Evolutionary conservation across 2,888 invertebrate genomes (phyloP).

Genomic region (Apomyelois bistriatella): DNA sequence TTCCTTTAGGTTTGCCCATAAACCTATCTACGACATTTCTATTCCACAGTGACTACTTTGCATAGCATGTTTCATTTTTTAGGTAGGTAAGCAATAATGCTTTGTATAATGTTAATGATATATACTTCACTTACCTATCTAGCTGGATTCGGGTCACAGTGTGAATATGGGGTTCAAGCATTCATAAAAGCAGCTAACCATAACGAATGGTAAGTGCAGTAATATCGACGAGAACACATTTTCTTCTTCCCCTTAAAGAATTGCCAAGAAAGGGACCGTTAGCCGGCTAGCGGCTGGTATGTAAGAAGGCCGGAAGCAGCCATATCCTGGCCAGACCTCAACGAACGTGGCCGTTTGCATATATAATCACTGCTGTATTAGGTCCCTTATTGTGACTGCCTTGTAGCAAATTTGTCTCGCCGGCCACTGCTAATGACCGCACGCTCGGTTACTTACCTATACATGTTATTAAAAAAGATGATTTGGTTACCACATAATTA

Average conservation of each 20-base stretch:
- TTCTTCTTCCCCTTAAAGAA: slow-evolving; percentile 24
- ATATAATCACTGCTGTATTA: slow-evolving; percentile 46
- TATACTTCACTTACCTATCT: not conserved
- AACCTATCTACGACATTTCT: no score
- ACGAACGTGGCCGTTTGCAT: slow-evolving; percentile 40
- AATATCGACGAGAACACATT: slow-evolving; percentile 20
- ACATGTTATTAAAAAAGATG: slow-evolving; percentile 1
- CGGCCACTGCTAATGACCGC: slow-evolving; percentile 20
- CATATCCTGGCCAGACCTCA: slow-evolving; percentile 61
- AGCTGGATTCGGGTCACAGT: not conserved
- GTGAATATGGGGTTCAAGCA: not conserved
- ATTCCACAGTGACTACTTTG: no score
- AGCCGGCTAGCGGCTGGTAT: slow-evolving; percentile 35
- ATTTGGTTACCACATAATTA: not conserved
- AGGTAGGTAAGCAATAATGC: no score
- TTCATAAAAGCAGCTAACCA: slow-evolving; percentile 13
- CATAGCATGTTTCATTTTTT: no score
- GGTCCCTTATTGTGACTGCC: slow-evolving; percentile 32
- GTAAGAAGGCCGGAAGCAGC: slow-evolving; percentile 58
- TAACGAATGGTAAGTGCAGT: slow-evolving; percentile 18
- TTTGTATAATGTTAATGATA: no score
- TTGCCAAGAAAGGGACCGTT: slow-evolving; percentile 49
- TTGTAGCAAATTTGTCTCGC: slow-evolving; percentile 25
- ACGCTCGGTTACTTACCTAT: slow-evolving; percentile 1
- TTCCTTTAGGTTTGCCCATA: no score